Conservation (phyloP, 2,113 vertebrate species). For the Pimephales promelas region DNA sequence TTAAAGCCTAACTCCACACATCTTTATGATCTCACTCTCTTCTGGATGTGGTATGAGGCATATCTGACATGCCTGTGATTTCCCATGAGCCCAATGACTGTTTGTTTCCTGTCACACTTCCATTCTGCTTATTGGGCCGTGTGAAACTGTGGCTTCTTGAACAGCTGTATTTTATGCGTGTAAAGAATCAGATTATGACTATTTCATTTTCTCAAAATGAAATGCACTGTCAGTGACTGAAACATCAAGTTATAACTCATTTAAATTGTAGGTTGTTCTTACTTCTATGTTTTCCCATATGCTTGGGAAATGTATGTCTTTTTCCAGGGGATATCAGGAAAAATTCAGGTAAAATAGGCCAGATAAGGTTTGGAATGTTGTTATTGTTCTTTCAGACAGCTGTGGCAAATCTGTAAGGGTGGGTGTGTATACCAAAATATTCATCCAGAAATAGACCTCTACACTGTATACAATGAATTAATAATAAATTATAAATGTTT, state of each 20-base stretch:
- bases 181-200: not conserved
- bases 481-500: too few relatives aligned
- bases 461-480: too few relatives aligned
- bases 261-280: not conserved
- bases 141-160: not conserved
- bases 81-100: conserved; percentile 29
- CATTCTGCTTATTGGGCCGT: not conserved
- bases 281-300: not conserved
- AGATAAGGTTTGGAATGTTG: not conserved
- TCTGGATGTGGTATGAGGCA: conserved; percentile 6
- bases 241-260: conserved; percentile 12
- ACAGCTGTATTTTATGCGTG: conserved; percentile 6
- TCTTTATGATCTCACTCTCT: conserved; percentile 45
- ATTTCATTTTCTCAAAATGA: not conserved
- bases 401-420: too few relatives aligned
- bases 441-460: too few relatives aligned
- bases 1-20: conserved; percentile 36
- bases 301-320: not conserved
- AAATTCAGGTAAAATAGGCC: conserved; percentile 18
- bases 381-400: not conserved
- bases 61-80: conserved; percentile 41
- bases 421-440: too few relatives aligned
- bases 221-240: not conserved
- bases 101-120: conserved; percentile 32
- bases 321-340: not conserved